A percentile compares a stretch with the other conserved stretches of the same genome.
Conservation (phyloP, 2,797 vertebrate genomes). For the Sebastes paucispinis region DNA sequence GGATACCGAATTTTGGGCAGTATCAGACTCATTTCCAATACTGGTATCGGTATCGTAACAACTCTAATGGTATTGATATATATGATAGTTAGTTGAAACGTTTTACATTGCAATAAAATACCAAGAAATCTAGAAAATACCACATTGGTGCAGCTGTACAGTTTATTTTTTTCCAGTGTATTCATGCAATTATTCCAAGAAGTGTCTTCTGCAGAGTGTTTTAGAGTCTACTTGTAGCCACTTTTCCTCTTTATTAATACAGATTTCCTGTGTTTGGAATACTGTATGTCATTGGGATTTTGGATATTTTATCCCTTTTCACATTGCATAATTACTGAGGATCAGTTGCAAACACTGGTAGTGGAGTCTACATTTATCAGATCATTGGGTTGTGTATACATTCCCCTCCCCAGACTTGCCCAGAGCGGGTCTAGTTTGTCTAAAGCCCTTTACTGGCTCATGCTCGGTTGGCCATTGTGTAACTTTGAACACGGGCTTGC, state of each 20-base stretch:
- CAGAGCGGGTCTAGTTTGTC: constrained; percentile 35
- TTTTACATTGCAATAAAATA: neutral
- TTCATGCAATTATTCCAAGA: neutral
- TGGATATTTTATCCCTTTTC: neutral
- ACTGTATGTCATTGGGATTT: neutral
- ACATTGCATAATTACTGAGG: neutral
- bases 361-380: neutral
- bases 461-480: constrained; percentile 54
- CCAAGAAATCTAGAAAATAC: too few species aligned
- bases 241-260: neutral
- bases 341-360: neutral
- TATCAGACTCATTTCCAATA: too few species aligned
- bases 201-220: neutral
- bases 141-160: neutral
- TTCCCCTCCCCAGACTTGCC: neutral
- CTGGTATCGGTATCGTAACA: neutral
- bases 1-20: too few species aligned
- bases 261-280: neutral
- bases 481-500: constrained; percentile 45
- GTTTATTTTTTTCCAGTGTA: neutral
- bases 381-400: neutral
- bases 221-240: neutral
- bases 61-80: neutral
- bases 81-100: neutral
- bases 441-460: constrained; percentile 28